These are phyloP conservation scores for Deilephila elpenor DNA, from an alignment of 2,888 invertebrate genomes.

Conservation along the genomic window DNA sequence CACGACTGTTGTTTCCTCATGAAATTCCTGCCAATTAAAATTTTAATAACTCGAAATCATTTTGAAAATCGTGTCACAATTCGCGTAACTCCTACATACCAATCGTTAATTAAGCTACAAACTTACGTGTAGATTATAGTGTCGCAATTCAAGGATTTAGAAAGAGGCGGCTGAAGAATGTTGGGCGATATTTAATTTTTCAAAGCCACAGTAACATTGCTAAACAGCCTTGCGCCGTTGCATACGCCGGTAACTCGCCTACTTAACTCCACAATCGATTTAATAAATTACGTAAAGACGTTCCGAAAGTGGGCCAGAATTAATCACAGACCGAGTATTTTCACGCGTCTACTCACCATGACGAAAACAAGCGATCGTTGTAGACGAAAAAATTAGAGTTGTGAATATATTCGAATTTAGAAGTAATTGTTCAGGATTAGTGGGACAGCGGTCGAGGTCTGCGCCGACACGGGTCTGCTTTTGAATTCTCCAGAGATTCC, in stretches of 20 bases:
- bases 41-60: slow-evolving; percentile 18
- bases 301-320: slow-evolving; percentile 56
- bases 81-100: neutral
- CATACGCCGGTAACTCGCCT: slow-evolving; percentile 36
- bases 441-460: neutral
- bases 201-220: slow-evolving; percentile 25
- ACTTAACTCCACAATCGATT: slow-evolving; percentile 52
- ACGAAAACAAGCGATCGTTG: slow-evolving; percentile 46
- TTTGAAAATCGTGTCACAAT: slow-evolving; percentile 12
- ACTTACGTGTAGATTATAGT: slow-evolving; percentile 27
- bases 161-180: slow-evolving; percentile 26
- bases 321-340: slow-evolving; percentile 53
- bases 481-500: neutral
- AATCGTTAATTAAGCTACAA: slow-evolving; percentile 2
- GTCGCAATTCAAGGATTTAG: slow-evolving; percentile 29
- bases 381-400: neutral
- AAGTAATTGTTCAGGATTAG: neutral
- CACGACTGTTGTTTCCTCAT: neutral
- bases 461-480: too few species aligned
- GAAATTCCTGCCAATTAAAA: slow-evolving; percentile 10
- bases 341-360: slow-evolving; percentile 53
- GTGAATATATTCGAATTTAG: slow-evolving; percentile 20
- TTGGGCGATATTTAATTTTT: slow-evolving; percentile 22
- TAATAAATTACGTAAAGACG: slow-evolving; percentile 61
- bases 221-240: slow-evolving; percentile 35